Evolutionary conservation across 2,113 vertebrate genomes (phyloP).

Genomic region (Rhipidura dahli): DNA sequence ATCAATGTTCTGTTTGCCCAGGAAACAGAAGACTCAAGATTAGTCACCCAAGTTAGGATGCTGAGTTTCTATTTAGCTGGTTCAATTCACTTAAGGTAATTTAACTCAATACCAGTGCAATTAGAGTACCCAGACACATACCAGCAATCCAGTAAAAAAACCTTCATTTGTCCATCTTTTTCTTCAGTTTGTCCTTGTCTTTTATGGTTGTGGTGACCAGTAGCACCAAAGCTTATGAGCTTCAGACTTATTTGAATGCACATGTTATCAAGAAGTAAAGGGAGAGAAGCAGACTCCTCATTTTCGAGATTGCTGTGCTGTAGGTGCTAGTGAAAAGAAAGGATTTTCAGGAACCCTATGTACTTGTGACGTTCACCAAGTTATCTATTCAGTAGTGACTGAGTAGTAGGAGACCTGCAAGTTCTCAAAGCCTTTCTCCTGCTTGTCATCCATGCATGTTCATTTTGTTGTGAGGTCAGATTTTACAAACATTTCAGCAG

Average conservation of each 20-base stretch:
- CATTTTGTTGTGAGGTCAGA: not conserved
- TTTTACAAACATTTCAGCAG: not conserved
- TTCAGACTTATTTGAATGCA: not conserved
- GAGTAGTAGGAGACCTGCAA: not conserved
- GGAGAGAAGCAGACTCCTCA: not conserved
- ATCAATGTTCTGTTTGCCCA: slow-evolving; percentile 3
- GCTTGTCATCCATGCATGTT: not conserved
- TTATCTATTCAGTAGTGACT: not conserved
- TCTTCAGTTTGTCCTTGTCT: not conserved
- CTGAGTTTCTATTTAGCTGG: not conserved
- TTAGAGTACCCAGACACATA: not conserved
- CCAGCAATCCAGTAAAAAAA: not conserved
- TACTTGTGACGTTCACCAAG: not conserved
- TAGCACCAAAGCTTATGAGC: not conserved
- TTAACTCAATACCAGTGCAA: not conserved
- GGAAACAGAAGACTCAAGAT: not conserved
- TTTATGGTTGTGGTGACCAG: not conserved
- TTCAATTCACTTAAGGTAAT: not conserved
- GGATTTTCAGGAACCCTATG: not conserved
- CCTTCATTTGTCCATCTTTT: not conserved
- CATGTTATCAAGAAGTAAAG: not conserved
- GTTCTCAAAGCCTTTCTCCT: not conserved
- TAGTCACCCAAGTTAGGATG: not conserved
- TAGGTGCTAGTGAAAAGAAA: not conserved
- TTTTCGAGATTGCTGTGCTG: not conserved